phyloP scores from a whole-genome alignment of 2,797 vertebrate species.

The Toxotes lorentzi region DNA sequence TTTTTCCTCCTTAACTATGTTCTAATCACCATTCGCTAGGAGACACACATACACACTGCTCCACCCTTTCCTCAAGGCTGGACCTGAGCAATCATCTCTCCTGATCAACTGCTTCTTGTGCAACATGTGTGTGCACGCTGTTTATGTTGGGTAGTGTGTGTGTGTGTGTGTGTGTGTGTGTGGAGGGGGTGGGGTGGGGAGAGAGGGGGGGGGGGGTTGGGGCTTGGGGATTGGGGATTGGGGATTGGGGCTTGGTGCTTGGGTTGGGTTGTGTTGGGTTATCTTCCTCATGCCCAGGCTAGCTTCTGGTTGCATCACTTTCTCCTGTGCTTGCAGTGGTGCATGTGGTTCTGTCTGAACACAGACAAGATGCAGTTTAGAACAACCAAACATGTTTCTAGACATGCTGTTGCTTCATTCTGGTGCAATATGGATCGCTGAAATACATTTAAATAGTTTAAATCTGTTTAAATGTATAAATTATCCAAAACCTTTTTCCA shows the following conservation, averaged over 20 bases:
- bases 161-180: background rate
- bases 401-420: constrained; percentile 9
- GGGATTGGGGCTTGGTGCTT: no score
- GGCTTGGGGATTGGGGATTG: no score
- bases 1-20: constrained; percentile 15
- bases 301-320: constrained; percentile 61
- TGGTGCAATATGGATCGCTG: background rate
- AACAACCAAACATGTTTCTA: background rate
- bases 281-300: constrained; percentile 51
- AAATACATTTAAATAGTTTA: no score
- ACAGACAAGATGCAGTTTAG: constrained; percentile 5
- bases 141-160: constrained; percentile 1
- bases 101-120: constrained; percentile 45
- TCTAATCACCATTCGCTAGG: constrained; percentile 20
- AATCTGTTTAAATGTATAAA: background rate
- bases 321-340: constrained; percentile 17
- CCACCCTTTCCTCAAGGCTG: constrained; percentile 60
- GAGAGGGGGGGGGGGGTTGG: no score
- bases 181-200: background rate
- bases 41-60: constrained; percentile 11
- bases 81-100: constrained; percentile 33
- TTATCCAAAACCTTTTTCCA: background rate
- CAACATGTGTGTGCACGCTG: constrained; percentile 12
- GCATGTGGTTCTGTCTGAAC: constrained; percentile 22
- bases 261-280: background rate